A percentile compares a stretch with the other conserved stretches of the same genome.
These are phyloP conservation scores for Pyrgilauda ruficollis DNA, from an alignment of 2,113 vertebrate genomes.

Conservation along the genomic window DNA sequence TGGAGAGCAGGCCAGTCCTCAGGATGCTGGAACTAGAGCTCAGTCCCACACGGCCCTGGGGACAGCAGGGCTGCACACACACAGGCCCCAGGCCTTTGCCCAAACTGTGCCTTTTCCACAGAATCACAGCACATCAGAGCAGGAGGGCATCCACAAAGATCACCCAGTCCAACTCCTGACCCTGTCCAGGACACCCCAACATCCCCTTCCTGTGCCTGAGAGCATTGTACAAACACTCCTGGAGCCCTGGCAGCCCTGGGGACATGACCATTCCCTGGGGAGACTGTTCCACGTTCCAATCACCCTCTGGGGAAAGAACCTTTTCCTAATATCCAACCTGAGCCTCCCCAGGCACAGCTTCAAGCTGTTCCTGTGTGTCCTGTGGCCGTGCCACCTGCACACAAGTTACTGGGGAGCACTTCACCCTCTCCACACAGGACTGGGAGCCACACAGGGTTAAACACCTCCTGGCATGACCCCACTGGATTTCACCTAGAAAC, in stretches of 20 bases:
- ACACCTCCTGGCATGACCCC: not conserved
- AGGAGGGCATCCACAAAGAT: not conserved
- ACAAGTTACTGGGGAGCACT: not conserved
- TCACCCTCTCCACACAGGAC: not conserved
- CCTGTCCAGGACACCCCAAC: not conserved
- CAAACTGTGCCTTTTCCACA: not conserved
- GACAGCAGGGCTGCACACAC: not conserved
- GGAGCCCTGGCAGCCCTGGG: not conserved
- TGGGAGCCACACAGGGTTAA: not conserved
- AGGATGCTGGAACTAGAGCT: not conserved
- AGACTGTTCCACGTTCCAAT: not conserved
- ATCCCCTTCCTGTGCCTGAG: not conserved
- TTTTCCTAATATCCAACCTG: not conserved
- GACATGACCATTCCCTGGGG: not conserved
- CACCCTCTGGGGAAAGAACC: not conserved
- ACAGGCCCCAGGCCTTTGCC: not conserved
- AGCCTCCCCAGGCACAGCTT: not conserved
- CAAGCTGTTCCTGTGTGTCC: not conserved
- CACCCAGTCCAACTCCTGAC: not conserved
- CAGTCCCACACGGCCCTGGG: rapidly evolving
- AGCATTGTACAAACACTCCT: rapidly evolving
- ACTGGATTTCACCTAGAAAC: not conserved
- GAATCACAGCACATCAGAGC: not conserved
- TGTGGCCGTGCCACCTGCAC: not conserved
- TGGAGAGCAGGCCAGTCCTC: not conserved